A percentile compares a stretch with the other conserved stretches of the same genome.
phyloP scores from a whole-genome alignment of 1,140 invertebrate species.

The Adelges cooleyi region DNA sequence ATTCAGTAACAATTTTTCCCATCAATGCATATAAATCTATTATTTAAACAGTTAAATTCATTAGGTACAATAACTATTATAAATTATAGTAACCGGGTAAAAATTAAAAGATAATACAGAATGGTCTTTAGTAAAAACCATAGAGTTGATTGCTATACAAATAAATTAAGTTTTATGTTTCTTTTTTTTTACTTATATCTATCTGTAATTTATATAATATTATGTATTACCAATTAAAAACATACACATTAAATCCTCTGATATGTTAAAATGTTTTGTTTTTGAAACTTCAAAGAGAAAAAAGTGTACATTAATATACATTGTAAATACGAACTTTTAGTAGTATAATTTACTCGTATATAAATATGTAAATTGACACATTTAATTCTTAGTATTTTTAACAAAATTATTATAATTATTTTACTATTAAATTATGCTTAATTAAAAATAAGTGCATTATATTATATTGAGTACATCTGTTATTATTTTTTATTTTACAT shows the following conservation, averaged over 20 bases:
- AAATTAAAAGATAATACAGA: too few relatives aligned
- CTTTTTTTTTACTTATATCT: conserved; percentile 11
- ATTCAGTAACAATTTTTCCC: too few relatives aligned
- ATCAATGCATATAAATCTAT: too few relatives aligned
- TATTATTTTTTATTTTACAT: too few relatives aligned
- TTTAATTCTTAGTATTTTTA: conserved; percentile 16
- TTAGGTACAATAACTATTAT: too few relatives aligned
- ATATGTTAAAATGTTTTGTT: conserved; percentile 20
- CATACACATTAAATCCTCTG: conserved; percentile 13
- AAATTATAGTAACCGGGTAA: too few relatives aligned
- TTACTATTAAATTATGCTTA: too few relatives aligned
- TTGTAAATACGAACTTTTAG: conserved; percentile 17
- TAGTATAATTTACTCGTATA: background rate
- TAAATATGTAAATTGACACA: conserved; percentile 27
- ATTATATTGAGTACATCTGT: too few relatives aligned
- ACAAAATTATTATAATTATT: background rate
- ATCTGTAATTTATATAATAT: background rate
- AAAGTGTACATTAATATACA: background rate
- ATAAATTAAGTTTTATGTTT: background rate
- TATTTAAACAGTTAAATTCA: too few relatives aligned
- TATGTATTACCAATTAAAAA: background rate
- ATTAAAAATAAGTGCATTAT: too few relatives aligned
- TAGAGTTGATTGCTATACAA: too few relatives aligned
- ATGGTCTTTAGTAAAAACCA: too few relatives aligned
- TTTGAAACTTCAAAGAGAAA: background rate